A percentile compares a stretch with the other conserved stretches of the same genome.
These are phyloP conservation scores for Dissostichus mawsoni DNA, from an alignment of 2,113 vertebrate species.

Conservation along the genomic window DNA sequence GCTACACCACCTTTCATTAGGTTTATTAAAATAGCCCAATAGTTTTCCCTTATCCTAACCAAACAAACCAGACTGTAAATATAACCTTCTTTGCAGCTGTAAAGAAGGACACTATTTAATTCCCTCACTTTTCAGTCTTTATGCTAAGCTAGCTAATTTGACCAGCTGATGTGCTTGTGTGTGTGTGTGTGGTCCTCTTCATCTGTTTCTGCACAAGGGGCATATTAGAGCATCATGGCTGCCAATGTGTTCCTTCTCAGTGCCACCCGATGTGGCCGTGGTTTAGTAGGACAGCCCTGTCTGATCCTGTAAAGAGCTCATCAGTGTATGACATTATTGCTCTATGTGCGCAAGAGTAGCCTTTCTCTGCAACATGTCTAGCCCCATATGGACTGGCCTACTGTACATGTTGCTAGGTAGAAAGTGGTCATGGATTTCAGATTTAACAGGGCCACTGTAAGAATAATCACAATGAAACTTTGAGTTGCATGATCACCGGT, in stretches of 20 bases:
- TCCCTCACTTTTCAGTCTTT: neutral
- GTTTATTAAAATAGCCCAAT: too few relatives aligned
- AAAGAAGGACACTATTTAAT: neutral
- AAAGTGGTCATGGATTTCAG: slow-evolving; percentile 20
- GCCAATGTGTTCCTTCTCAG: slow-evolving; percentile 42
- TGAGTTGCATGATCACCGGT: slow-evolving; percentile 16
- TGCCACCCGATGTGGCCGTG: slow-evolving; percentile 31
- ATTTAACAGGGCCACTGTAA: neutral
- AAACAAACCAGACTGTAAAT: too few relatives aligned
- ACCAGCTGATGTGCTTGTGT: neutral
- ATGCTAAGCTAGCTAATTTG: neutral
- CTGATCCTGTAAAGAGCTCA: slow-evolving; percentile 60
- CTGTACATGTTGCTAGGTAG: slow-evolving; percentile 73
- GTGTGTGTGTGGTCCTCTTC: neutral
- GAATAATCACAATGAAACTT: neutral
- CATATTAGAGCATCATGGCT: slow-evolving; percentile 14
- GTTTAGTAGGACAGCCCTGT: slow-evolving; percentile 67
- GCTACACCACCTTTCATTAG: too few relatives aligned
- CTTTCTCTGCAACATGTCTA: slow-evolving; percentile 64
- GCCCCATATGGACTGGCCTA: slow-evolving; percentile 68
- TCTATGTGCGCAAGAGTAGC: slow-evolving; percentile 68
- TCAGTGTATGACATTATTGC: slow-evolving; percentile 75
- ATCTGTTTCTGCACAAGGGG: neutral
- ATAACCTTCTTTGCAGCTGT: too few relatives aligned
- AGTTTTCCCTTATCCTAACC: too few relatives aligned